A percentile compares a stretch with the other conserved stretches of the same genome.
Conservation (phyloP, 2,113 vertebrate species). For the Oreotragus oreotragus region DNA sequence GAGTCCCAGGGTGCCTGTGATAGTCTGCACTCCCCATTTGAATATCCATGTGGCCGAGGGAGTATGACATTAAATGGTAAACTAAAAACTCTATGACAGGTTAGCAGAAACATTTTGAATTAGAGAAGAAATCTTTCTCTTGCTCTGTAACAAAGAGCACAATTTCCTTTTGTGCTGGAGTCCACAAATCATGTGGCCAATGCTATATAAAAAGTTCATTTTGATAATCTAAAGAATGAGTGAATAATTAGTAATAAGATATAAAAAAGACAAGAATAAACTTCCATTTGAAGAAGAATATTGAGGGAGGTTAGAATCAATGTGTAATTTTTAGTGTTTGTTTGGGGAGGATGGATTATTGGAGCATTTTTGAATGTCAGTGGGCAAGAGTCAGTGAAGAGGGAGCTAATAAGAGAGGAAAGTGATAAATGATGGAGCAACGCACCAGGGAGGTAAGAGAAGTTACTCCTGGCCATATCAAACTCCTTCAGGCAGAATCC, state of each 20-base stretch:
- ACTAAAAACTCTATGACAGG: not conserved
- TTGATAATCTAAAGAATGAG: not conserved
- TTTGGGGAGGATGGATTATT: not conserved
- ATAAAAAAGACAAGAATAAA: not conserved
- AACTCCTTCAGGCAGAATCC: not conserved
- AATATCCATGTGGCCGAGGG: not conserved
- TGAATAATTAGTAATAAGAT: not conserved
- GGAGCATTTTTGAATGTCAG: not conserved
- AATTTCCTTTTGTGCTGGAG: not conserved
- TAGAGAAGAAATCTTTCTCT: not conserved
- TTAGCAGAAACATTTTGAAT: not conserved
- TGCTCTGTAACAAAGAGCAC: not conserved
- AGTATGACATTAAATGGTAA: not conserved
- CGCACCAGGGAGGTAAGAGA: not conserved
- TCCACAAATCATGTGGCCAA: not conserved
- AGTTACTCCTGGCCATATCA: not conserved
- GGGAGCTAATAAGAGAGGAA: not conserved
- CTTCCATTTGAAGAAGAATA: not conserved
- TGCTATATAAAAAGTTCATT: not conserved
- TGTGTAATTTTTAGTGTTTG: not conserved
- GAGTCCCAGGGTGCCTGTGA: accelerated
- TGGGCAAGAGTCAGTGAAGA: not conserved
- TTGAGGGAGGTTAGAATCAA: not conserved
- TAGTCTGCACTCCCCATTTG: not conserved
- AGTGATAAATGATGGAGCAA: not conserved